Conservation (phyloP, 2,113 vertebrate species). For the Notarius quadriscutis region DNA sequence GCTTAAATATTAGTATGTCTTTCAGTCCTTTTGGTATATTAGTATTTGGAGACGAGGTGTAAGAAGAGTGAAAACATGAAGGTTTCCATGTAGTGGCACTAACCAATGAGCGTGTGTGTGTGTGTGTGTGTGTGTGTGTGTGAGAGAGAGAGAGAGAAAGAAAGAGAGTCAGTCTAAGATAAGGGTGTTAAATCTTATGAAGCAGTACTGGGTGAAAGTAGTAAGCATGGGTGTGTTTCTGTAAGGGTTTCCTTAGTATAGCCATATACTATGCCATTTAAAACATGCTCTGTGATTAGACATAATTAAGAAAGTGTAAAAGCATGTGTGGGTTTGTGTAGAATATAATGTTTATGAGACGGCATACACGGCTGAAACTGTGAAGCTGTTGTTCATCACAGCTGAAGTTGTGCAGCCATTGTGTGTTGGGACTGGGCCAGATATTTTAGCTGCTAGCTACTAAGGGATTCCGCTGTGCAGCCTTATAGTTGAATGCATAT, state of each 20-base stretch:
- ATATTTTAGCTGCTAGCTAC: conserved; percentile 36
- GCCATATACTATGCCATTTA: conserved; percentile 16
- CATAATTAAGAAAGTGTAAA: conserved; percentile 31
- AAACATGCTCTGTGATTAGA: conserved; percentile 23
- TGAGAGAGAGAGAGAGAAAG: not conserved
- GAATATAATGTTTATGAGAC: not conserved
- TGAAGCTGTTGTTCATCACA: not conserved
- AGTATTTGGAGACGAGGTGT: not conserved
- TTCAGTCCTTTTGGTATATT: not conserved
- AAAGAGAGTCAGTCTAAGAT: not conserved
- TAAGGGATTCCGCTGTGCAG: conserved; percentile 36
- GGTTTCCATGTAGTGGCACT: conserved; percentile 10
- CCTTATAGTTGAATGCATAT: conserved; percentile 35
- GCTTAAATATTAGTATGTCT: not conserved
- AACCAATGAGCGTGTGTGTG: conserved; percentile 13
- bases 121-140: not conserved
- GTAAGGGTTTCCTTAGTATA: conserved; percentile 31
- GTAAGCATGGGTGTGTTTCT: conserved; percentile 18
- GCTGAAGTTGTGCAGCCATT: not conserved
- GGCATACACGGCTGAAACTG: not conserved
- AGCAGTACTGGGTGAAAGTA: not conserved
- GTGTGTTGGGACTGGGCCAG: not conserved
- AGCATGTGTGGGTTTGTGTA: conserved; percentile 23
- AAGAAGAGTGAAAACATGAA: not conserved
- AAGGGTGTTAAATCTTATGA: conserved; percentile 16